phyloP scores from a whole-genome alignment of 1,140 invertebrate species.

The Pseudachorutes palmiensis region DNA sequence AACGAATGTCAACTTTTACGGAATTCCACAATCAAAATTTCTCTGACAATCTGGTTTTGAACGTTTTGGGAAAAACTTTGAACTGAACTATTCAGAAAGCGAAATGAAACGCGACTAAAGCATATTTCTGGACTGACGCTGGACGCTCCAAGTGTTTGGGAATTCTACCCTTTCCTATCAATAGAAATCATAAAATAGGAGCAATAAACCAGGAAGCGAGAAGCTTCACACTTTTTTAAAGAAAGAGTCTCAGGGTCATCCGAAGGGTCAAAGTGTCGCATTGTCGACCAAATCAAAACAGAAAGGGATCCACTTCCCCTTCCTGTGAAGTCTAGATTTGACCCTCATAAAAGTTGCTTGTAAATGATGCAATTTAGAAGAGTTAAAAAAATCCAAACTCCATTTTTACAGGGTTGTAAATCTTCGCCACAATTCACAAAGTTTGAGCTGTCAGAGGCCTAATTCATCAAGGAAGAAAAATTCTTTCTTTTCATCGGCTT shows the following conservation, averaged over 20 bases:
- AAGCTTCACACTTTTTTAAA: neutral
- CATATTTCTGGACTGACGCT: neutral
- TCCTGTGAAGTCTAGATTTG: constrained; percentile 1
- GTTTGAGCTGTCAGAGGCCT: neutral
- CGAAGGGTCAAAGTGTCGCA: neutral
- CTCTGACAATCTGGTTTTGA: neutral
- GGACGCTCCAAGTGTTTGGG: neutral
- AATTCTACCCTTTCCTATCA: constrained; percentile 5
- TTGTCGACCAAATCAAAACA: neutral
- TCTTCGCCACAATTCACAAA: neutral
- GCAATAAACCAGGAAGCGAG: constrained; percentile 6
- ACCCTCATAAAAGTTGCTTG: neutral
- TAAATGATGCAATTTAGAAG: neutral
- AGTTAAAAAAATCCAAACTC: neutral
- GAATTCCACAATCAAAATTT: neutral
- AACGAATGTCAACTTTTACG: neutral
- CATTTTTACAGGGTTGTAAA: neutral
- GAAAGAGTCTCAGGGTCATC: neutral
- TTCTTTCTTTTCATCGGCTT: no score
- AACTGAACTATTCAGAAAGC: neutral
- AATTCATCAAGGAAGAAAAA: neutral
- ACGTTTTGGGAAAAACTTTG: no score
- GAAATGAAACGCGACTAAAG: neutral
- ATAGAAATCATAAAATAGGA: constrained; percentile 8
- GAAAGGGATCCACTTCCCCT: constrained; percentile 1